Evolutionary conservation across 2,113 vertebrate species (phyloP).

Genomic region (Cyanoliseus patagonus): DNA sequence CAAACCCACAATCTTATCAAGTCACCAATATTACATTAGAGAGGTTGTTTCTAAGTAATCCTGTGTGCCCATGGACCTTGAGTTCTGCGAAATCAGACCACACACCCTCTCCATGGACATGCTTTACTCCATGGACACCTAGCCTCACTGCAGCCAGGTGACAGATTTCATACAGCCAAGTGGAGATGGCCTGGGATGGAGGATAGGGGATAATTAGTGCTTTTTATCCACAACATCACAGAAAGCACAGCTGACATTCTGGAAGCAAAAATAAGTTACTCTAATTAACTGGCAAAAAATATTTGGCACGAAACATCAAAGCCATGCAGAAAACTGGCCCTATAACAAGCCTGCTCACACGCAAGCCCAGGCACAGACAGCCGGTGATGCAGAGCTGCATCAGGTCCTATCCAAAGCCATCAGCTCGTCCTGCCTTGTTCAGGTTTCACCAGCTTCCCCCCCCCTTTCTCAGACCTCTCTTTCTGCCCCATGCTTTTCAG

Average conservation of each 20-base stretch:
- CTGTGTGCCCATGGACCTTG: background rate
- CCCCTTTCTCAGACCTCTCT: background rate
- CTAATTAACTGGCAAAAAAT: background rate
- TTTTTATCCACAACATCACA: background rate
- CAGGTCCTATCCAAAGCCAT: background rate
- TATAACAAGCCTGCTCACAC: background rate
- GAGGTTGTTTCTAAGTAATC: background rate
- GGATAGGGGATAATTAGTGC: background rate
- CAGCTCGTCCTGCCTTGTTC: background rate
- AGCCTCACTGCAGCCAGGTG: background rate
- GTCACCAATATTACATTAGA: accelerated
- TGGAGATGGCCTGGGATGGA: background rate
- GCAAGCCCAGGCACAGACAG: no score
- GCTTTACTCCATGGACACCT: background rate
- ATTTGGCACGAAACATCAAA: background rate
- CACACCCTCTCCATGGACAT: no score
- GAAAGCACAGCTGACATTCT: background rate
- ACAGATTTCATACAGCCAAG: background rate
- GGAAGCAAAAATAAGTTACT: background rate
- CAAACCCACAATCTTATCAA: background rate
- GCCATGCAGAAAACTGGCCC: background rate
- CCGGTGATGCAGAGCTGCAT: accelerated
- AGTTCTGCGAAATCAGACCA: background rate
- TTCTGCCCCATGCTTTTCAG: background rate
- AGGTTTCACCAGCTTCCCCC: background rate